Percentiles rank a stretch among this genome's conserved stretches.
Conservation (phyloP, 2,797 vertebrate species). For the Cyclura pinguis region DNA sequence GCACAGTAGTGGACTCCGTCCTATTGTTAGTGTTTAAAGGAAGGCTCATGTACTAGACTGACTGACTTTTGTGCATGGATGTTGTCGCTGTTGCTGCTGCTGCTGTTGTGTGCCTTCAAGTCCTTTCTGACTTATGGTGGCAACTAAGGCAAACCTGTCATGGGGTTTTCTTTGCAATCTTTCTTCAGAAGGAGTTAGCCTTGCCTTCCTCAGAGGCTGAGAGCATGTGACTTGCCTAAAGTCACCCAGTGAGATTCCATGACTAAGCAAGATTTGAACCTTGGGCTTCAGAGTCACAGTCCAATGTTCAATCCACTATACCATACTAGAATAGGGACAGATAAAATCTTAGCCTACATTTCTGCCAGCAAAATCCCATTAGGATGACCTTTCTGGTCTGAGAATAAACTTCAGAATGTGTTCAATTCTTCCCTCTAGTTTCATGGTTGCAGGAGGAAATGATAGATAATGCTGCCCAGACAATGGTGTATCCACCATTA, state of each 20-base stretch:
- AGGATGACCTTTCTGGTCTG: not conserved
- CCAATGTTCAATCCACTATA: too few species aligned
- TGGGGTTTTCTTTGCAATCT: too few species aligned
- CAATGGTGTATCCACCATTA: not conserved
- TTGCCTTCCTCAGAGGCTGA: too few species aligned
- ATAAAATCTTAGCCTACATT: not conserved
- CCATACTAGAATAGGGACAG: too few species aligned
- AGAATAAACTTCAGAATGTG: not conserved
- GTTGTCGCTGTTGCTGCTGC: not conserved
- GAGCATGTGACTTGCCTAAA: too few species aligned
- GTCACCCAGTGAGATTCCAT: too few species aligned
- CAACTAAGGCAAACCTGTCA: too few species aligned
- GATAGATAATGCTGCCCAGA: not conserved
- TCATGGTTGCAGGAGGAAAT: not conserved
- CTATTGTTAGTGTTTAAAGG: not conserved
- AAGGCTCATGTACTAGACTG: not conserved
- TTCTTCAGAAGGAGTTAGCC: too few species aligned
- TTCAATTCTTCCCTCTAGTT: not conserved
- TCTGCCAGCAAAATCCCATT: not conserved
- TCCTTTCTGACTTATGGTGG: too few species aligned
- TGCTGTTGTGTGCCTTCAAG: too few species aligned
- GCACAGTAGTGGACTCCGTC: not conserved
- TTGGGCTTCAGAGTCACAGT: too few species aligned
- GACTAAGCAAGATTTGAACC: too few species aligned
- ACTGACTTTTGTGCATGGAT: not conserved